phyloP scores from a whole-genome alignment of 2,888 invertebrate genomes.

The Lasioglossum morio region DNA sequence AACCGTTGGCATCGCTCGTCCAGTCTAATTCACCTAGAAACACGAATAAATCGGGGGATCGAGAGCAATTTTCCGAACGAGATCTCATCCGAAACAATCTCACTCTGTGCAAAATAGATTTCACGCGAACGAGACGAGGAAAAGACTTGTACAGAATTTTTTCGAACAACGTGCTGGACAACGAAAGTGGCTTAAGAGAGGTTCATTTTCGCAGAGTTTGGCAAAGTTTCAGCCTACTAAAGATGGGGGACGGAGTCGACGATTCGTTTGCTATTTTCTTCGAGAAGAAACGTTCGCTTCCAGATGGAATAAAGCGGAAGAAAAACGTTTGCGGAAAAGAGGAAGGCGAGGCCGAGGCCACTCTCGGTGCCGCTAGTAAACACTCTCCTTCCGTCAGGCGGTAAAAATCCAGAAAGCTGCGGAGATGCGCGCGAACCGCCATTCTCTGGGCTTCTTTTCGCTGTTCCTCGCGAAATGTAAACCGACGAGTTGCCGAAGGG shows the following conservation, averaged over 20 bases:
- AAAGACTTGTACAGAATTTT: neutral
- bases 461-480: constrained; percentile 18
- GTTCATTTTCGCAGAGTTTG: neutral
- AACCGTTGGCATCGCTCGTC: neutral
- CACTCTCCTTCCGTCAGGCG: neutral
- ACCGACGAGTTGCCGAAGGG: neutral
- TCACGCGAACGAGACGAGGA: neutral
- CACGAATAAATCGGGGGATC: neutral
- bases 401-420: constrained; percentile 16
- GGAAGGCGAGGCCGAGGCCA: neutral
- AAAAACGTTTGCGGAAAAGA: neutral
- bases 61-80: neutral
- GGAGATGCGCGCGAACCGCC: neutral
- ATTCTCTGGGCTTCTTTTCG: neutral
- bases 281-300: neutral
- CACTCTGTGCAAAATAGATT: neutral
- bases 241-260: neutral
- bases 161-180: neutral
- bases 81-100: neutral
- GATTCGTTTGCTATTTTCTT: neutral
- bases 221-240: neutral
- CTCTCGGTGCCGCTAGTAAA: neutral
- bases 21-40: neutral
- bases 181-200: neutral
- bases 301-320: neutral